Evolutionary conservation across 2,888 invertebrate species (phyloP), one percentile per base, ranked within the genome.

Genomic region (Eurois occulta): DNA sequence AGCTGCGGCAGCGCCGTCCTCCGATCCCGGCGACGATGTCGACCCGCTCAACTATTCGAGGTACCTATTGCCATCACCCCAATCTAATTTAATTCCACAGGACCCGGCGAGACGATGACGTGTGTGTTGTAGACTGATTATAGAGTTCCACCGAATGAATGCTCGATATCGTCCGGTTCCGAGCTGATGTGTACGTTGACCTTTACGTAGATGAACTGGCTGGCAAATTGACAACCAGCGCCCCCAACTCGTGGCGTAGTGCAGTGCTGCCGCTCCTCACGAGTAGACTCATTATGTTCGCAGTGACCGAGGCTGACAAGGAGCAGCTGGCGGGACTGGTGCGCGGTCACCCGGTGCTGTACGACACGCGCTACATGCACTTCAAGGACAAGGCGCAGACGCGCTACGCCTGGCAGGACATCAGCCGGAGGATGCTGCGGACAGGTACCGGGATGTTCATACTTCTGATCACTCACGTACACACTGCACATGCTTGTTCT

Each of bases 301-400:
- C 60, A 62, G 77, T 48, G 28, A 48, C 24, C 16, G 6, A 21
- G 41, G 16, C n/a, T 13, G 46, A 41, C 4, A 32, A 28, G n/a
- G n/a, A 75, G 32, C 38, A 41, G 41, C 75, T 75, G 41, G 75
- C 75, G 13, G 24, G 10, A 48, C 48, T 75, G 24, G 48, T 75
- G n/a, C 77, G 77, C n/a, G 41, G 21, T 2, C 75, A 75, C n/a
- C 75, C 77, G 13, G 62, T 77, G 75, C 62, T 75, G 48, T 75
- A 75, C 77, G 28, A 75, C n/a, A 13, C 38, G 11, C 13, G 32
- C 38, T n/a, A 41, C 77, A 10, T 21, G n/a, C 46, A 48, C 62
- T 41, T n/a, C 77, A 24, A 13, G 10, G 41, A 75, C 77, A 38
- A 48, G 38, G 48, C 16, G 48, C 77, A 48, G 28, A 7, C n/a